Base-by-base conservation (phyloP, 2,113 vertebrate genomes). In the Corvus moneduloides region DNA sequence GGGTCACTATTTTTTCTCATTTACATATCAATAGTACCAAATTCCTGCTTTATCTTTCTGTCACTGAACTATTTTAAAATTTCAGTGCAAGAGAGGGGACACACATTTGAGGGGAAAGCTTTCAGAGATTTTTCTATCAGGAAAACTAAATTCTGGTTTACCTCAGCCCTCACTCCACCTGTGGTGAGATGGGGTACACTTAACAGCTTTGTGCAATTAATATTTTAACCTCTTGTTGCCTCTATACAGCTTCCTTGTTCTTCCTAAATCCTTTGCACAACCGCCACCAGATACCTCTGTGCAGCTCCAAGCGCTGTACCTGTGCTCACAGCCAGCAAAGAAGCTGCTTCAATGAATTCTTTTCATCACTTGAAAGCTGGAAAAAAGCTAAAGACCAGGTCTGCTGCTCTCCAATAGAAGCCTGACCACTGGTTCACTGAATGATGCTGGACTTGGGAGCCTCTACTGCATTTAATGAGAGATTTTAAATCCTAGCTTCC, bases 1-100 rank as follows among this genome's bases (percentile, higher is more conserved):
- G 63, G 89, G 93, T 96, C 92, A 93, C 52, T 67, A 35, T 59
- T 86, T 44, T 87, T 85, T 72, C 87, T 97, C 90, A 94, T 69
- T 95, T 92, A 86, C 96, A 94, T 96, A 97, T 81, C 87, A 93
- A 75, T 71, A 64, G 28, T 48, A 74, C 67, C 48, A 72, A 77
- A 96, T 63, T 79, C 69, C 51, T 74, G 54, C 73, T 74, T 93
- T 79, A 85, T 63, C 78, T 95, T 95, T 81, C 75, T 58, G 17
- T 24, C 44, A 43, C 32, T 44, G 3, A 92, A 75, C 43, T 24
- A 24, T 59, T 90, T 75, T 80, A 48, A 81, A 87, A 89, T 92
- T 78, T 93, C 85, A 92, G 27, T 73, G 44, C 35, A 35, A 87
- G 39, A 58, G 26, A 73, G 19, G 39, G 20, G 64, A 81, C 39